Evolutionary conservation across 2,797 vertebrate genomes (phyloP).

Genomic region (Momotus momota): DNA sequence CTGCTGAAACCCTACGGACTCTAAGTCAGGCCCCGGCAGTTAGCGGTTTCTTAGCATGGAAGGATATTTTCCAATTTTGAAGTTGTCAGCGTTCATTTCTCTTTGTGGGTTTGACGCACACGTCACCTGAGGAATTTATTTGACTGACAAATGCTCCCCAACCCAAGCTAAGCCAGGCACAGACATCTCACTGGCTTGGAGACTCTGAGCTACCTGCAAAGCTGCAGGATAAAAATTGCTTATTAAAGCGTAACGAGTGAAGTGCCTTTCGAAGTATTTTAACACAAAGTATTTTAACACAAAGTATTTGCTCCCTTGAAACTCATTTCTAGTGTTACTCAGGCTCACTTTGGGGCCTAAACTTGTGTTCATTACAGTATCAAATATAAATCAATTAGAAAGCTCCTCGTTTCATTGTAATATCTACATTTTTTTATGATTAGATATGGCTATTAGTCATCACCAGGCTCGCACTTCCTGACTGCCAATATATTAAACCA

Average conservation of each 20-base stretch:
- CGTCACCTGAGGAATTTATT: background rate
- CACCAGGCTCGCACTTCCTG: background rate
- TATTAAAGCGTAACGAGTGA: background rate
- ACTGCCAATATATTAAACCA: background rate
- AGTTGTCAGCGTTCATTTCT: slow-evolving; percentile 13
- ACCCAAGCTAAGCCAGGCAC: background rate
- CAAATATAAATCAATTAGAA: background rate
- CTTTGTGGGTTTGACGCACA: background rate
- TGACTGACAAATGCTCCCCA: slow-evolving; percentile 13
- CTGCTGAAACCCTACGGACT: background rate
- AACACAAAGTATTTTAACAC: background rate
- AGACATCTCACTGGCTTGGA: background rate
- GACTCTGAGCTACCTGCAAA: accelerated
- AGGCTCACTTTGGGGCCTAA: background rate
- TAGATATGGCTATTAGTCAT: background rate
- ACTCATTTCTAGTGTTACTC: background rate
- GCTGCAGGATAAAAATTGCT: background rate
- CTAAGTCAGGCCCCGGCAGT: background rate
- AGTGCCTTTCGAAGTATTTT: background rate
- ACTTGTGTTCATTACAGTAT: background rate
- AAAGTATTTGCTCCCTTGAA: background rate
- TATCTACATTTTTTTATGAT: background rate
- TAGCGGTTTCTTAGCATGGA: background rate
- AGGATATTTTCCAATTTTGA: background rate
- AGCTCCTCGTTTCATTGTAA: background rate